Conservation (phyloP, 2,113 vertebrate genomes). For the Setophaga petechia region DNA sequence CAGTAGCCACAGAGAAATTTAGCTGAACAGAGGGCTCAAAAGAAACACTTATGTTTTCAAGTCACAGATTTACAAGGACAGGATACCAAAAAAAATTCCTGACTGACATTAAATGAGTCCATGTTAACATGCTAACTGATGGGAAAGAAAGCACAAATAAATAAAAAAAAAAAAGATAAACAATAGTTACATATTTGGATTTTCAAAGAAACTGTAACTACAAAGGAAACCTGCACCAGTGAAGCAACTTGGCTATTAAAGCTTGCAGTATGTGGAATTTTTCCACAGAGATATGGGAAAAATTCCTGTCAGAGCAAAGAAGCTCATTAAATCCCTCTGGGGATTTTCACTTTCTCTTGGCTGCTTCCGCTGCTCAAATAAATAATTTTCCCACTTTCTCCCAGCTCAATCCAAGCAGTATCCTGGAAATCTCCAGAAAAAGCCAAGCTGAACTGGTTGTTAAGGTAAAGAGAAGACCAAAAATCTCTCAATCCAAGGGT, state of each 20-base stretch:
- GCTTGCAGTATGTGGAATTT: not conserved
- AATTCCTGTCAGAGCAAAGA: slow-evolving; percentile 2
- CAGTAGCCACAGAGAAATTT: not conserved
- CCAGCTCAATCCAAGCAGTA: not conserved
- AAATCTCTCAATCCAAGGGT: not conserved
- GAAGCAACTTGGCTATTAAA: not conserved
- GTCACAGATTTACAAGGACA: slow-evolving; percentile 11
- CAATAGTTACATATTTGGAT: not conserved
- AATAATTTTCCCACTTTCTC: not conserved
- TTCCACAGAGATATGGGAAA: not conserved
- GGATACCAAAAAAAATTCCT: not conserved
- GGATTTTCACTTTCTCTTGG: slow-evolving; percentile 3
- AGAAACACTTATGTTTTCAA: not conserved
- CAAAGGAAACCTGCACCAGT: not conserved
- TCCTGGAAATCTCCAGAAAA: not conserved
- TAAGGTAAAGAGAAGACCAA: not conserved
- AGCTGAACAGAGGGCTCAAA: not conserved
- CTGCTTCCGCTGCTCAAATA: not conserved
- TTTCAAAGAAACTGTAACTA: not conserved
- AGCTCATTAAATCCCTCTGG: not conserved
- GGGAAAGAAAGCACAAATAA: not conserved
- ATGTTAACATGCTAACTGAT: not conserved
- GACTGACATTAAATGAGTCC: not conserved
- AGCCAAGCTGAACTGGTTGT: not conserved
- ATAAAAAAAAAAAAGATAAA: not conserved